phyloP scores from a whole-genome alignment of 1,140 invertebrate species.

The Harpegnathos saltator region DNA sequence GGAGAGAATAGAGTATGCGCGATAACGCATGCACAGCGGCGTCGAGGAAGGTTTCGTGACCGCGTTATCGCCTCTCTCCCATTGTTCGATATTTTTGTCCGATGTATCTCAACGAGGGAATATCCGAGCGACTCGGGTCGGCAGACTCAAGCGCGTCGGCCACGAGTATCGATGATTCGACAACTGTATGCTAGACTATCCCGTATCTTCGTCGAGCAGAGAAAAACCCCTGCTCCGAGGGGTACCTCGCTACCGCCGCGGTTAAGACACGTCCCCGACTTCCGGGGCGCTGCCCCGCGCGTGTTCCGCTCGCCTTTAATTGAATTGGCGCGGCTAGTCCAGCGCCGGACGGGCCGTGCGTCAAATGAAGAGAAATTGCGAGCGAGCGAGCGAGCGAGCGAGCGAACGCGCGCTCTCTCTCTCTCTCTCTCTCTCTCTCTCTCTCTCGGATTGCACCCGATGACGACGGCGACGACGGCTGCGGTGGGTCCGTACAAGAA shows the following conservation, averaged over 20 bases:
- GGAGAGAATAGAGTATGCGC: background rate
- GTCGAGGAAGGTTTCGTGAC: no score
- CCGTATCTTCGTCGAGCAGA: background rate
- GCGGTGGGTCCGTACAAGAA: slow-evolving; percentile 24
- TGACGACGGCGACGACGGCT: slow-evolving; percentile 40
- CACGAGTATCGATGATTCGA: background rate
- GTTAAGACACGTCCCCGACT: background rate
- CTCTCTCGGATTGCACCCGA: slow-evolving; percentile 10
- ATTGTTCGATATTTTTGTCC: no score
- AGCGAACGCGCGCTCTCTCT: no score
- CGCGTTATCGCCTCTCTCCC: no score
- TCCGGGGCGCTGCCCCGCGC: background rate
- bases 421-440: no score
- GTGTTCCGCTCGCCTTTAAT: slow-evolving; percentile 37
- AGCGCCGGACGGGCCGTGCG: slow-evolving; percentile 56
- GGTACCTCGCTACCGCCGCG: no score
- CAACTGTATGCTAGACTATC: no score
- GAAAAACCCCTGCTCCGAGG: background rate
- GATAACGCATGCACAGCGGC: no score
- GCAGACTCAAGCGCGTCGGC: no score
- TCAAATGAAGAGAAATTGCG: slow-evolving; percentile 71
- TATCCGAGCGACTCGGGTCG: no score
- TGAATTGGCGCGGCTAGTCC: slow-evolving; percentile 61
- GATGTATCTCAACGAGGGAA: no score
- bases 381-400: no score